Conservation (phyloP, 2,797 vertebrate species). For the Hydrophis major region DNA sequence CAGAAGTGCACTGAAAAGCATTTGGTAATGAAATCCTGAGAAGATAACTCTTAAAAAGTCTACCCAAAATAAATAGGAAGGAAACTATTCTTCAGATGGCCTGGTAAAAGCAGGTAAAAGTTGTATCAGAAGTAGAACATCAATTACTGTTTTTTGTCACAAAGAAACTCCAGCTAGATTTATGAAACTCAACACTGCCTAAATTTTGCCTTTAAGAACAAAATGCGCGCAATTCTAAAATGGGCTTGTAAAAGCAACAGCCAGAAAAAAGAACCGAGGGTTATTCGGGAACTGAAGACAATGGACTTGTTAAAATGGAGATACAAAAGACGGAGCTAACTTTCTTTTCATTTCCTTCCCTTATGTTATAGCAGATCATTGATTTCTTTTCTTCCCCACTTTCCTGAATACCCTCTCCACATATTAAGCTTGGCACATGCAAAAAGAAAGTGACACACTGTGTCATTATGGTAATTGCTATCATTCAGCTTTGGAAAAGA, state of each 20-base stretch:
- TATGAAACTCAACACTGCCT: not conserved
- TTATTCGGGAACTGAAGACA: slow-evolving; percentile 27
- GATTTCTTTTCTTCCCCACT: not conserved
- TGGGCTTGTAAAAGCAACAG: not conserved
- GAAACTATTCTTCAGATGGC: too few relatives aligned
- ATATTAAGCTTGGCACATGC: slow-evolving; percentile 49
- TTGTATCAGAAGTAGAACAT: not conserved
- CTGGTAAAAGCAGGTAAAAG: not conserved
- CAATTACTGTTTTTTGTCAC: not conserved
- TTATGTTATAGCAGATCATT: slow-evolving; percentile 35
- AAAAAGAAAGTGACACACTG: slow-evolving; percentile 33
- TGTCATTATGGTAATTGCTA: slow-evolving; percentile 60
- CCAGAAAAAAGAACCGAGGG: slow-evolving; percentile 12
- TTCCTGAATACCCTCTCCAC: slow-evolving; percentile 15
- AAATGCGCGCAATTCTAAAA: not conserved
- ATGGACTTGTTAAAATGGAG: slow-evolving; percentile 20
- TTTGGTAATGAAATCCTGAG: not conserved
- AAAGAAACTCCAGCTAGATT: not conserved
- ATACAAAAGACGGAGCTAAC: slow-evolving; percentile 32
- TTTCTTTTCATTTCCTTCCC: slow-evolving; percentile 35
- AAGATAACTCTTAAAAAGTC: not conserved
- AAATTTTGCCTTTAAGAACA: not conserved
- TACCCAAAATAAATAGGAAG: not conserved
- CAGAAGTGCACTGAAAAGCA: not conserved
- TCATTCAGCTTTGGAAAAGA: slow-evolving; percentile 54